Conservation (phyloP, 2,797 vertebrate genomes). For the Smutsia temminckii region DNA sequence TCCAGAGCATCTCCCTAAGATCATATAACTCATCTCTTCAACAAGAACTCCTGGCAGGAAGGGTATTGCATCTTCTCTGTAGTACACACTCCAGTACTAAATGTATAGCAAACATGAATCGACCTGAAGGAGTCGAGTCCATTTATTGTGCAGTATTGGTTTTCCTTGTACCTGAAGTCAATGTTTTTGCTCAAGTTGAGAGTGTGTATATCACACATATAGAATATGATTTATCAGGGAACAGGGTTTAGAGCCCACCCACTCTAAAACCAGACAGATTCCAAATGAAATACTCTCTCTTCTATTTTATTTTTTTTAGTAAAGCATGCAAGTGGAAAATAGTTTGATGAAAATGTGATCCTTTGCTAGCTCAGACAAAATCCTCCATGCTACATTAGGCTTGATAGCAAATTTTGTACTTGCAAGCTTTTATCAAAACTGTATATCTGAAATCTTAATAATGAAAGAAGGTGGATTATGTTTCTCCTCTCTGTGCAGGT, state of each 20-base stretch:
- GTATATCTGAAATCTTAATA: slow-evolving; percentile 87
- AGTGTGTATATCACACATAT: slow-evolving; percentile 33
- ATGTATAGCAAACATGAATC: neutral
- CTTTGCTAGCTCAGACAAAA: slow-evolving; percentile 87
- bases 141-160: neutral
- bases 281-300: slow-evolving; percentile 30
- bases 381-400: slow-evolving; percentile 87
- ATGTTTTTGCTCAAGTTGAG: slow-evolving; percentile 38
- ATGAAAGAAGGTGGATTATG: slow-evolving; percentile 67
- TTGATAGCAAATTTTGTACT: slow-evolving; percentile 86
- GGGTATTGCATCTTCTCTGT: neutral
- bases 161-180: slow-evolving; percentile 13
- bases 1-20: neutral
- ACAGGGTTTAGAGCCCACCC: slow-evolving; percentile 42
- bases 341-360: slow-evolving; percentile 85
- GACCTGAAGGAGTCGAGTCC: neutral
- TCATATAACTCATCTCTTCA: neutral
- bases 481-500: slow-evolving; percentile 62
- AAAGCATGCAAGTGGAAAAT: slow-evolving; percentile 83
- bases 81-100: neutral
- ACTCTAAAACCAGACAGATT: slow-evolving; percentile 56
- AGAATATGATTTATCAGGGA: slow-evolving; percentile 39
- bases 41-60: neutral
- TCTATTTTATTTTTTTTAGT: slow-evolving; percentile 56
- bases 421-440: slow-evolving; percentile 88